Conservation (phyloP, 2,888 invertebrate species). For the Strigamia transsilvanica region DNA sequence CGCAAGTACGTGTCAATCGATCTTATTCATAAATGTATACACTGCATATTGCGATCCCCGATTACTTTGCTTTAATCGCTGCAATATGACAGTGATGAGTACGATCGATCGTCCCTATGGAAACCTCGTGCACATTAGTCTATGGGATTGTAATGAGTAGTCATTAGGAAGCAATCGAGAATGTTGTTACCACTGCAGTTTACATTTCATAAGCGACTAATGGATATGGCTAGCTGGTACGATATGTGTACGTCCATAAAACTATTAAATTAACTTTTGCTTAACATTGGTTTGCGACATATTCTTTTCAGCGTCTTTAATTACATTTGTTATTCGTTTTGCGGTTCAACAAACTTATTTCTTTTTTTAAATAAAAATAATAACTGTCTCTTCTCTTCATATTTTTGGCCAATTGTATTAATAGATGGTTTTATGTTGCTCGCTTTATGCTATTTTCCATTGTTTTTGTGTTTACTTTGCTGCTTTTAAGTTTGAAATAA, state of each 20-base stretch:
- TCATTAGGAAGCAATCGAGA: constrained; percentile 41
- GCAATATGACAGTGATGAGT: constrained; percentile 47
- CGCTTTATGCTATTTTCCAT: neutral
- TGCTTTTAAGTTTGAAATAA: too few relatives aligned
- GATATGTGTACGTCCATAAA: neutral
- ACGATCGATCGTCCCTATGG: constrained; percentile 49
- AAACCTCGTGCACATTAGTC: constrained; percentile 44
- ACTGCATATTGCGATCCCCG: neutral
- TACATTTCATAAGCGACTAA: constrained; percentile 32
- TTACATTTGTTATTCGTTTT: neutral
- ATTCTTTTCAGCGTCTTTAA: neutral
- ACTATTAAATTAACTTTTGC: constrained; percentile 1
- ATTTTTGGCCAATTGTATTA: constrained; percentile 9
- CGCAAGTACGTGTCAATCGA: constrained; percentile 1
- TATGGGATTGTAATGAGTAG: constrained; percentile 45
- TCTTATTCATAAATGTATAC: neutral
- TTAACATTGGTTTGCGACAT: constrained; percentile 1
- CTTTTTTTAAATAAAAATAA: neutral
- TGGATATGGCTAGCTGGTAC: constrained; percentile 14
- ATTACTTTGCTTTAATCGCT: constrained; percentile 47
- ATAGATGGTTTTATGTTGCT: neutral
- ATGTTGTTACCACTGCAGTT: constrained; percentile 18
- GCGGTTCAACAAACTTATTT: neutral
- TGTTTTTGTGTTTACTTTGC: neutral
- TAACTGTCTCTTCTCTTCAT: neutral